phyloP scores from a whole-genome alignment of 2,113 vertebrate genomes.

The Calidris pugnax region DNA sequence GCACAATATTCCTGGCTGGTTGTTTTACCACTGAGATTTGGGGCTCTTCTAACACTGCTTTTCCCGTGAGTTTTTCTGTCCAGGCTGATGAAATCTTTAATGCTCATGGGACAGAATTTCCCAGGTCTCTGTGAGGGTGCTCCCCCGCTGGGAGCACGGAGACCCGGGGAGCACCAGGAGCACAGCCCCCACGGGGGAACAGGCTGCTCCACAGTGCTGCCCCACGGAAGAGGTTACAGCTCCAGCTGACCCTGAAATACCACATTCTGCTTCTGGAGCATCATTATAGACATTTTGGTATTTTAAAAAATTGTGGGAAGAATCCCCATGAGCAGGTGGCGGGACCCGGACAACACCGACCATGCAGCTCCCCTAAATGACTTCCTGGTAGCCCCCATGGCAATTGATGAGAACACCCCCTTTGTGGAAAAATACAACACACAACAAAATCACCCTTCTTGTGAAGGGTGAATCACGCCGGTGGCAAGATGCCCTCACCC shows the following conservation, averaged over 20 bases:
- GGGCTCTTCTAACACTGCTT: neutral
- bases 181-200: neutral
- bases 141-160: accelerated
- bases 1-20: neutral
- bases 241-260: neutral
- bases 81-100: neutral
- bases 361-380: accelerated
- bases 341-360: no score
- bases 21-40: neutral
- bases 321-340: neutral
- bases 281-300: neutral
- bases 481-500: neutral
- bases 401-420: neutral
- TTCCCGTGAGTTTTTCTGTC: neutral
- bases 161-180: no score
- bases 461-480: accelerated
- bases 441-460: neutral
- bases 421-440: neutral
- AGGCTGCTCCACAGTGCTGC: accelerated
- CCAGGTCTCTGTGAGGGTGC: neutral
- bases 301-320: neutral
- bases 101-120: neutral
- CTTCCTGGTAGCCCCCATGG: neutral
- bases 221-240: neutral
- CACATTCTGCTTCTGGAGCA: neutral